Evolutionary conservation across 2,888 invertebrate species (phyloP).

Genomic region (Lithophane socia): DNA sequence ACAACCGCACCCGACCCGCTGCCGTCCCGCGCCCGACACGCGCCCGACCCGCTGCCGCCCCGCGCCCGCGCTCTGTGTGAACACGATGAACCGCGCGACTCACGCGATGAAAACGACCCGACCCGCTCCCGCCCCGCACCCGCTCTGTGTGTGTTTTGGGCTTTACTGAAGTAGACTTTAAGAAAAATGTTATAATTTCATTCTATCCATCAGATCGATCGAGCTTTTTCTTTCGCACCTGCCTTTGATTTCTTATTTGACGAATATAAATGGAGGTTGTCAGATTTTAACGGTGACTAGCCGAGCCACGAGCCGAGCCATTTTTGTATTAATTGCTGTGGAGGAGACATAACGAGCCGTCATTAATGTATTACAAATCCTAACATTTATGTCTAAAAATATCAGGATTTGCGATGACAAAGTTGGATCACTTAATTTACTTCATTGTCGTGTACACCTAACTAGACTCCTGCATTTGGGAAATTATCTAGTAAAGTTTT

Average conservation of each 20-base stretch:
- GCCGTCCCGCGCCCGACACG: too few relatives aligned
- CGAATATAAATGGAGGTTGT: constrained; percentile 35
- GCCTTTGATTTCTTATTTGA: constrained; percentile 30
- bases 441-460: too few relatives aligned
- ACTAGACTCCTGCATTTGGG: background rate
- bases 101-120: too few relatives aligned
- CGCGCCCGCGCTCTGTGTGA: too few relatives aligned
- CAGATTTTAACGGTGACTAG: constrained; percentile 33
- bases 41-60: too few relatives aligned
- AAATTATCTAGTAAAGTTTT: background rate
- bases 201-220: constrained; percentile 10
- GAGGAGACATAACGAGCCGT: constrained; percentile 17
- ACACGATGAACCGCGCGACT: too few relatives aligned
- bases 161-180: too few relatives aligned
- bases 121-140: too few relatives aligned
- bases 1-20: too few relatives aligned
- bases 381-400: constrained; percentile 32
- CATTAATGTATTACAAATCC: constrained; percentile 26
- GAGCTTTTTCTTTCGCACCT: constrained; percentile 23
- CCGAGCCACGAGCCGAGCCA: constrained; percentile 17
- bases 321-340: constrained; percentile 50
- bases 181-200: too few relatives aligned
- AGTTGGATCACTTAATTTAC: constrained; percentile 35
- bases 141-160: too few relatives aligned
- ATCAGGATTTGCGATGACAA: constrained; percentile 29